A percentile compares a stretch with the other conserved stretches of the same genome.
phyloP scores from a whole-genome alignment of 1,140 invertebrate genomes.

The Coelopa frigida region DNA sequence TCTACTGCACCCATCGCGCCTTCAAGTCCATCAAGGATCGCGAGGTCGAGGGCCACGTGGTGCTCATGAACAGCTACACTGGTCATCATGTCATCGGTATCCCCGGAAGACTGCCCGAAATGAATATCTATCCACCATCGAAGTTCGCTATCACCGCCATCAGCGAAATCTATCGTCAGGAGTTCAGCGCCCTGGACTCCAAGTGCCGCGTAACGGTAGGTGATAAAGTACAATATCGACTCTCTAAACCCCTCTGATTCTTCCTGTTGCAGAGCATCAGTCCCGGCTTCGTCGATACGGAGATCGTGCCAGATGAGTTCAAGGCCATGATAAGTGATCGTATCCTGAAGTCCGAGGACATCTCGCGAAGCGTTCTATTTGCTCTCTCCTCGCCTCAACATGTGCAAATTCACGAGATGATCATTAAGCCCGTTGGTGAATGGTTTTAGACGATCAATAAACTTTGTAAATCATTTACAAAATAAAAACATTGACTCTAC shows the following conservation, averaged over 20 bases:
- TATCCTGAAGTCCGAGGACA: conserved; percentile 45
- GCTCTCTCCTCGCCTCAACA: conserved; percentile 41
- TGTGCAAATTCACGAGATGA: conserved; percentile 39
- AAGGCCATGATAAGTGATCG: conserved; percentile 10
- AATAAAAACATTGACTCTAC: not conserved
- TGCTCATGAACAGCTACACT: conserved; percentile 30
- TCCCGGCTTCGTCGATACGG: conserved; percentile 52
- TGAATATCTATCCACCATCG: conserved; percentile 49
- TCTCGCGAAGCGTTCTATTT: conserved; percentile 50
- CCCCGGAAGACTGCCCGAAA: conserved; percentile 14
- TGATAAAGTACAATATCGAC: conserved; percentile 1
- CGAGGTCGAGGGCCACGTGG: conserved; percentile 52
- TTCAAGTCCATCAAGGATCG: conserved; percentile 52
- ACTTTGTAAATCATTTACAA: not conserved
- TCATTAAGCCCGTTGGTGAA: conserved; percentile 35
- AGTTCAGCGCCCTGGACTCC: conserved; percentile 52
- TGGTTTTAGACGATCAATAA: conserved; percentile 18
- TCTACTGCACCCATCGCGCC: conserved; percentile 49
- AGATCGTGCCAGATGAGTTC: conserved; percentile 43
- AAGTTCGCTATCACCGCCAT: conserved; percentile 66
- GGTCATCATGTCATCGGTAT: conserved; percentile 44
- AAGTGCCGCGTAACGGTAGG: conserved; percentile 63
- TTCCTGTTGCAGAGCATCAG: conserved; percentile 50
- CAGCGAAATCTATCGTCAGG: conserved; percentile 55
- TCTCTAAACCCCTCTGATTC: not conserved